phyloP scores from a whole-genome alignment of 2,113 vertebrate species.

The Eidolon helvum region DNA sequence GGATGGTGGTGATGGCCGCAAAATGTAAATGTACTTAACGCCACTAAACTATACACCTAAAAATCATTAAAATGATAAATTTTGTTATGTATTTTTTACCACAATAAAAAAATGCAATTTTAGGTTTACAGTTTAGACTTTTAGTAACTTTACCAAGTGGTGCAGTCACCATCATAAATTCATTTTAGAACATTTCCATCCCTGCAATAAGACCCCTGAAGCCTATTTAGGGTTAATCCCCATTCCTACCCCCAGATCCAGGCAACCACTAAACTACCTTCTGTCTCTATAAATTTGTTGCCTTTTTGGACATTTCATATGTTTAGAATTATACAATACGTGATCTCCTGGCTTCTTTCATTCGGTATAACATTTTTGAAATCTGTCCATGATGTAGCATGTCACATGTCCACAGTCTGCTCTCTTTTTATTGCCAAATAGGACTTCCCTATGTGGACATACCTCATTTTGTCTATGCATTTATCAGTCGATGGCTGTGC shows the following conservation, averaged over 20 bases:
- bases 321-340: not conserved
- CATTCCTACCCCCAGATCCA: not conserved
- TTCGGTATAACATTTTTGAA: not conserved
- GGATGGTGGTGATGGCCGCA: not conserved
- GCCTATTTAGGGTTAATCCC: not conserved
- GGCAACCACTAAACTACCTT: not conserved
- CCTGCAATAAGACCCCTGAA: not conserved
- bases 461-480: not conserved
- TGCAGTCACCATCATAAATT: not conserved
- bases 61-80: not conserved
- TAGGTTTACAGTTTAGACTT: not conserved
- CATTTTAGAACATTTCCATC: not conserved
- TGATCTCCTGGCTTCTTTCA: not conserved
- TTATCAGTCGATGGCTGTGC: not conserved
- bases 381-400: not conserved
- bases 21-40: not conserved
- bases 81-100: not conserved
- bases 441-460: not conserved
- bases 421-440: not conserved
- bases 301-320: not conserved
- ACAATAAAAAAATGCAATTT: not conserved
- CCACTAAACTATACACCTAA: not conserved
- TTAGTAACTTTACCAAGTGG: not conserved
- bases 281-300: not conserved
- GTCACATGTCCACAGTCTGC: too few species aligned